Conservation (phyloP, 2,888 invertebrate genomes). For the Eugnorisma glareosa region DNA sequence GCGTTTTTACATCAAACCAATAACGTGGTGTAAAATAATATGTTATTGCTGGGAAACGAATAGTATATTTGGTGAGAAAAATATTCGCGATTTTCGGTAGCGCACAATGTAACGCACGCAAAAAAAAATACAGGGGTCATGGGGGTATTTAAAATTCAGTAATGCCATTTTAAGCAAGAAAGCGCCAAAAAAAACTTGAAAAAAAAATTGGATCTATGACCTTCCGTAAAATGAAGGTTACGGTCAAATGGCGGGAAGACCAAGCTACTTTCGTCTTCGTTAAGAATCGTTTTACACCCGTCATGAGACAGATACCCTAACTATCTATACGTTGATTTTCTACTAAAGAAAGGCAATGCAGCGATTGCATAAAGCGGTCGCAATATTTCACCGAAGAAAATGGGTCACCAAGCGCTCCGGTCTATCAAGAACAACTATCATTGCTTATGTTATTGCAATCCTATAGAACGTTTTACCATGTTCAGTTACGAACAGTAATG, state of each 20-base stretch:
- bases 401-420: constrained; percentile 36
- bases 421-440: constrained; percentile 35
- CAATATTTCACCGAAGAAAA: constrained; percentile 38
- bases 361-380: constrained; percentile 34
- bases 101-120: background rate
- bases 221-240: background rate
- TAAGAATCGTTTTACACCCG: background rate
- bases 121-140: background rate
- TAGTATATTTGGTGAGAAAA: background rate
- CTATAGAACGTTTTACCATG: background rate
- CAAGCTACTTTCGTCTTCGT: background rate
- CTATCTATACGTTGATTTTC: background rate
- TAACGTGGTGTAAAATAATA: background rate
- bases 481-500: background rate
- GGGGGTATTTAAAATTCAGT: constrained; percentile 4
- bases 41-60: background rate
- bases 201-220: background rate
- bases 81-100: background rate
- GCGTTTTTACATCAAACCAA: background rate
- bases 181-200: background rate
- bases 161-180: background rate
- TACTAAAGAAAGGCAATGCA: constrained; percentile 1
- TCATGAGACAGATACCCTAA: background rate
- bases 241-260: background rate
- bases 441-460: constrained; percentile 16